phyloP scores from a whole-genome alignment of 2,113 vertebrate genomes.

The Saimiri boliviensis region DNA sequence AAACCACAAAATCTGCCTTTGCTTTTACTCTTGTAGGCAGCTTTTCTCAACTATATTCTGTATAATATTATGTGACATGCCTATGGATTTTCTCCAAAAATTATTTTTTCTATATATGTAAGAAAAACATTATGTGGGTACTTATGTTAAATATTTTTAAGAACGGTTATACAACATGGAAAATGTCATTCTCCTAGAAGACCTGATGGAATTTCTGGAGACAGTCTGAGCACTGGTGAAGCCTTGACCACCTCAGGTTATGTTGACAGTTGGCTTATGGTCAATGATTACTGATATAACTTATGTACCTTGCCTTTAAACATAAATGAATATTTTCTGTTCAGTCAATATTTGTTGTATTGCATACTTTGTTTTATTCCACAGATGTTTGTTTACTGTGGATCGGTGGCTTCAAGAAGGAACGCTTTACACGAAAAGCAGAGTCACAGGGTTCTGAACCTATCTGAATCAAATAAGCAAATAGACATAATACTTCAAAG shows the following conservation, averaged over 20 bases:
- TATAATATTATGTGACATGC: background rate
- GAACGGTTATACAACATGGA: background rate
- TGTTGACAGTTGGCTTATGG: background rate
- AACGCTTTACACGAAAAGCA: background rate
- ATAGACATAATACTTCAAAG: constrained; percentile 61
- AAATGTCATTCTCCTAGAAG: background rate
- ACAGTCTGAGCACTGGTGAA: too few relatives aligned
- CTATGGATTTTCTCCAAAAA: background rate
- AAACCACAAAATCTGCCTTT: background rate
- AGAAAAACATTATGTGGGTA: background rate
- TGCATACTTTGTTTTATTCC: background rate
- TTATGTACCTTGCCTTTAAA: background rate
- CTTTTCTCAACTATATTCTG: background rate
- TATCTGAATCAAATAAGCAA: background rate
- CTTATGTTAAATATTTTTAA: background rate
- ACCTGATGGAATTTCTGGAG: background rate
- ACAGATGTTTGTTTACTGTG: background rate
- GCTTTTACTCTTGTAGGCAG: background rate
- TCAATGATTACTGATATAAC: background rate
- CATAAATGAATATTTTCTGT: background rate
- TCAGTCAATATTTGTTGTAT: background rate
- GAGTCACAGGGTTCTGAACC: background rate
- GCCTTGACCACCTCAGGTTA: background rate
- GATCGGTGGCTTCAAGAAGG: background rate
- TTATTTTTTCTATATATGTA: background rate